Conservation (phyloP, 2,888 invertebrate genomes). For the Odontothrips loti region DNA sequence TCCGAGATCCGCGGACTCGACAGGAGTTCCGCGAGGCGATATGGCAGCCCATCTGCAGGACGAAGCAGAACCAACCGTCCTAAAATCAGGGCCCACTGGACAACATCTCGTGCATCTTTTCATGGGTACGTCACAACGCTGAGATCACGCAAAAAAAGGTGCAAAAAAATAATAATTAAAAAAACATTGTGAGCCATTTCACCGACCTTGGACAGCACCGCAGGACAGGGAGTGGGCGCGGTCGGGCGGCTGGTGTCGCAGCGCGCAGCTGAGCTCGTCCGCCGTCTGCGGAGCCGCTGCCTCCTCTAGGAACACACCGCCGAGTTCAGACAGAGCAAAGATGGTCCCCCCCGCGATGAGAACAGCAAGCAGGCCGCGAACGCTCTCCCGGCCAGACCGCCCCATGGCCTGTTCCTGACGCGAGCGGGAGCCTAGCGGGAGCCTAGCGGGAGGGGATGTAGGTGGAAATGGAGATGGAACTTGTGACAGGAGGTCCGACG, state of each 20-base stretch:
- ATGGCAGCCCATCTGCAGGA: not conserved
- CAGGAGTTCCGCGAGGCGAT: not conserved
- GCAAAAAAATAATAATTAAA: too few relatives aligned
- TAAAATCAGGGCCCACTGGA: not conserved
- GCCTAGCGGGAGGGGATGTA: not conserved
- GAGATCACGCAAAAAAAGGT: not conserved
- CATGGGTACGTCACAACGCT: not conserved
- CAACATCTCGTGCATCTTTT: too few relatives aligned
- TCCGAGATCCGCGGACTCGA: not conserved
- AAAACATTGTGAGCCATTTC: too few relatives aligned
- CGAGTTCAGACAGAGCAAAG: not conserved
- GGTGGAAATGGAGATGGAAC: too few relatives aligned
- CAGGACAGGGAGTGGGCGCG: not conserved
- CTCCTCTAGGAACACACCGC: slow-evolving; percentile 16
- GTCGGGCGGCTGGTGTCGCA: not conserved
- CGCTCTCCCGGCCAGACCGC: not conserved
- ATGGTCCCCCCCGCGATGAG: not conserved
- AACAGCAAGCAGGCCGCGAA: not conserved
- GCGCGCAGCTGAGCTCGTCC: not conserved
- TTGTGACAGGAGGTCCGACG: too few relatives aligned
- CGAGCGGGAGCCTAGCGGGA: not conserved
- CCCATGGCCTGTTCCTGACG: not conserved
- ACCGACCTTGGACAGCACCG: too few relatives aligned
- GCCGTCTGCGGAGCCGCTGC: not conserved
- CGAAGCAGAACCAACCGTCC: not conserved